Percentiles rank a stretch among this genome's conserved stretches.
phyloP scores from a whole-genome alignment of 2,797 vertebrate genomes.

The Tapera naevia region DNA sequence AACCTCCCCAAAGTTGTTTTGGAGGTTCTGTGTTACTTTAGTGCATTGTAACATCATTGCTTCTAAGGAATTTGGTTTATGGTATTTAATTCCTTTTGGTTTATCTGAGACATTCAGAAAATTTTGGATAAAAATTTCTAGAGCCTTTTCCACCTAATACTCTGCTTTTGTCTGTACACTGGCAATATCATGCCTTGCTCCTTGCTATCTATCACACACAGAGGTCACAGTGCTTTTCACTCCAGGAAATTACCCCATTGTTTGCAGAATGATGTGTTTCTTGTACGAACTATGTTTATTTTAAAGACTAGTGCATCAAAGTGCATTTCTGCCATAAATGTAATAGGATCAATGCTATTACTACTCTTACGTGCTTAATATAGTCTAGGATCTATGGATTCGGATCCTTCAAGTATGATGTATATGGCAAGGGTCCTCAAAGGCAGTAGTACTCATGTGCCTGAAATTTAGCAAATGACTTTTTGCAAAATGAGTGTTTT shows the following conservation, averaged over 20 bases:
- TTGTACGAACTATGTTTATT: not conserved
- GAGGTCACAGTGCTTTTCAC: not conserved
- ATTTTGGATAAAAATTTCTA: not conserved
- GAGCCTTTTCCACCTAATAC: not conserved
- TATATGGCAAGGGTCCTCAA: not conserved
- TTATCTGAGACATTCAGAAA: not conserved
- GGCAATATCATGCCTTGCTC: not conserved
- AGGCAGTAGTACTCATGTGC: not conserved
- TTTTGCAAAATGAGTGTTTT: not conserved
- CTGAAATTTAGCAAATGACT: not conserved
- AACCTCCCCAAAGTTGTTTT: not conserved
- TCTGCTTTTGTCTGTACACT: not conserved
- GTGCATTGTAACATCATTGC: not conserved
- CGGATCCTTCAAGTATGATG: not conserved
- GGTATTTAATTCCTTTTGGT: not conserved
- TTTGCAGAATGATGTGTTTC: not conserved
- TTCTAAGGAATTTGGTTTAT: not conserved
- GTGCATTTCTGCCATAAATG: not conserved
- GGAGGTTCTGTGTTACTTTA: not conserved
- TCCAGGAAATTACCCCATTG: not conserved
- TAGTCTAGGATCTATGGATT: not conserved
- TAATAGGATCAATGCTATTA: not conserved
- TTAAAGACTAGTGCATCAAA: not conserved
- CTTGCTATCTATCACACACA: not conserved
- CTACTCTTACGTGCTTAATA: not conserved